A percentile compares a stretch with the other conserved stretches of the same genome.
Evolutionary conservation across 2,797 vertebrate species (phyloP).

Genomic region (Chaunax sp.): DNA sequence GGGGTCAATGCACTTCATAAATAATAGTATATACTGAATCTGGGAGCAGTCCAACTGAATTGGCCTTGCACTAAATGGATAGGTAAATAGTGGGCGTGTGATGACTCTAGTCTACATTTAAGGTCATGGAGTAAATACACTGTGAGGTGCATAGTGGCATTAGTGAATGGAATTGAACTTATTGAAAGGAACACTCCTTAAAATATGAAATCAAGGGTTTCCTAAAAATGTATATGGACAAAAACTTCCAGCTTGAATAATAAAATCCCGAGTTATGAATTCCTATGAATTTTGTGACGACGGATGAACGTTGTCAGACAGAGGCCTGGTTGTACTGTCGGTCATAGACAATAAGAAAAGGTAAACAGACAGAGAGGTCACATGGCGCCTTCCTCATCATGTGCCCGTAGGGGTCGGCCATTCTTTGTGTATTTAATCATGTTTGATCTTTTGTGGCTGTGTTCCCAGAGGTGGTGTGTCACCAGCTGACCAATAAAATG

Average conservation of each 20-base stretch:
- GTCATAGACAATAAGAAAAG: constrained; percentile 41
- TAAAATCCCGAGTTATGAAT: neutral
- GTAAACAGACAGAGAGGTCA: constrained; percentile 60
- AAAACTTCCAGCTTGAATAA: neutral
- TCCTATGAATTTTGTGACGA: neutral
- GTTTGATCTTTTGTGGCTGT: constrained; percentile 59
- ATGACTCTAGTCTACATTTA: constrained; percentile 7
- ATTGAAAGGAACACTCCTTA: too few relatives aligned
- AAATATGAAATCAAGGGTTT: too few relatives aligned
- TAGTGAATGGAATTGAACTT: neutral
- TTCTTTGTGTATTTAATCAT: constrained; percentile 45
- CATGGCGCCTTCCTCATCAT: constrained; percentile 28
- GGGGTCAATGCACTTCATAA: constrained; percentile 31
- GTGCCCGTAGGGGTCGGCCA: constrained; percentile 31
- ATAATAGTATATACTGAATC: constrained; percentile 6
- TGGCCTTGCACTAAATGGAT: constrained; percentile 26
- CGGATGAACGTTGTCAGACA: constrained; percentile 9
- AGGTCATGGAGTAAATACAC: neutral
- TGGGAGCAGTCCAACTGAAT: neutral
- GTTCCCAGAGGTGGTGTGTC: constrained; percentile 69
- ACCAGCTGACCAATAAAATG: constrained; percentile 58
- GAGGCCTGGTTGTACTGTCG: neutral
- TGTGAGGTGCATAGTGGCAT: neutral
- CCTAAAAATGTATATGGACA: neutral
- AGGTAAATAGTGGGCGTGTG: constrained; percentile 36